Percentiles rank a stretch among this genome's conserved stretches.
These are phyloP conservation scores for Orthosia gothica DNA, from an alignment of 2,888 invertebrate species.

Conservation along the genomic window DNA sequence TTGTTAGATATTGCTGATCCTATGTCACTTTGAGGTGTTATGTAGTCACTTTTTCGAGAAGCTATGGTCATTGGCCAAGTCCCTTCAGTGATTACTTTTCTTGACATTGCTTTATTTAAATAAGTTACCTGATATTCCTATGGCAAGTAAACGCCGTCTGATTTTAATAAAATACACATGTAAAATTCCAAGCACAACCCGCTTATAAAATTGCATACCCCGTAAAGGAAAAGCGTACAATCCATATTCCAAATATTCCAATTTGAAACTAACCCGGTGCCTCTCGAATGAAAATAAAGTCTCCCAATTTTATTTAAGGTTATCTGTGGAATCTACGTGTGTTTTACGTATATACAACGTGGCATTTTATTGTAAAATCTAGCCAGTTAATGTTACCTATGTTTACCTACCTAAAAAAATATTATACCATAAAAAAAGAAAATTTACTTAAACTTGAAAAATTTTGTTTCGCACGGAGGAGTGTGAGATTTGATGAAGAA, in stretches of 20 bases:
- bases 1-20: too few relatives aligned
- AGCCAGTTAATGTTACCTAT: not conserved
- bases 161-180: not conserved
- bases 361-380: not conserved
- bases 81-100: too few relatives aligned
- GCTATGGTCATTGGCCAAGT: too few relatives aligned
- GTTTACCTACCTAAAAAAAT: too few relatives aligned
- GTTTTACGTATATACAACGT: not conserved
- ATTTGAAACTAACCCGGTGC: slow-evolving; percentile 34
- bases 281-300: slow-evolving; percentile 46
- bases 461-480: not conserved
- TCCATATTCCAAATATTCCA: slow-evolving; percentile 30
- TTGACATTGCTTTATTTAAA: too few relatives aligned
- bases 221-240: slow-evolving; percentile 23
- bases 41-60: too few relatives aligned
- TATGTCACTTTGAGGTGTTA: too few relatives aligned
- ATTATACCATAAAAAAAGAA: not conserved
- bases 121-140: not conserved
- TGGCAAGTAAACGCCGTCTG: not conserved
- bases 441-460: too few relatives aligned
- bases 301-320: slow-evolving; percentile 27
- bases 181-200: slow-evolving; percentile 20
- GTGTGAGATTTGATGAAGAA: not conserved
- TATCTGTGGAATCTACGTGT: slow-evolving; percentile 15
- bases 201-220: slow-evolving; percentile 25